These are phyloP conservation scores for Apamea anceps DNA, from an alignment of 2,888 invertebrate genomes.

Conservation along the genomic window DNA sequence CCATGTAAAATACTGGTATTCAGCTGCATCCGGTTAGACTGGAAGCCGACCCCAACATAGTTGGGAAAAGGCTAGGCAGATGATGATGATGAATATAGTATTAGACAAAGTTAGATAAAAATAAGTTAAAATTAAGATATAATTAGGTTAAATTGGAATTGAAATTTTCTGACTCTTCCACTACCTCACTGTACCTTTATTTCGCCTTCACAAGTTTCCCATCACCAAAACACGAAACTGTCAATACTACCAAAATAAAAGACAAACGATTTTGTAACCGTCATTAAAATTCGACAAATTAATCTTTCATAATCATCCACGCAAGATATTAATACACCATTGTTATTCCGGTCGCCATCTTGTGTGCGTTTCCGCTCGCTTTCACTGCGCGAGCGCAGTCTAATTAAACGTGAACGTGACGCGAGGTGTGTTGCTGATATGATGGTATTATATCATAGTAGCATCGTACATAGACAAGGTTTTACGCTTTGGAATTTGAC, in stretches of 20 bases:
- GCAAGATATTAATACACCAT: conserved; percentile 69
- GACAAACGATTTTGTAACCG: conserved; percentile 43
- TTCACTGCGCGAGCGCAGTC: conserved; percentile 77
- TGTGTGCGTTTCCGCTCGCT: conserved; percentile 77
- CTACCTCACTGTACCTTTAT: not conserved
- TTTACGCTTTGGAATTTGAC: conserved; percentile 42
- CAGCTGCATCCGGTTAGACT: too few species aligned
- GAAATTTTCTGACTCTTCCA: too few species aligned
- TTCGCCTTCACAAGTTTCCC: not conserved
- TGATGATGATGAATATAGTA: too few species aligned
- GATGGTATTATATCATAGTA: conserved; percentile 61
- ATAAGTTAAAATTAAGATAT: too few species aligned
- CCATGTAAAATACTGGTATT: too few species aligned
- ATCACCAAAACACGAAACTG: conserved; percentile 17
- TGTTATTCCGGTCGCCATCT: conserved; percentile 70
- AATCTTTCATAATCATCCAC: conserved; percentile 67
- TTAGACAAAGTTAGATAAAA: too few species aligned
- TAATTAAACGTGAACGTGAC: conserved; percentile 70
- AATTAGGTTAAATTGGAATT: too few species aligned
- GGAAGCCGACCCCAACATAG: too few species aligned
- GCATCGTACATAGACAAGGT: conserved; percentile 26
- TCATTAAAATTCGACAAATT: conserved; percentile 55
- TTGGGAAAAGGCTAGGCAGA: too few species aligned
- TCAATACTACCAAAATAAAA: conserved; percentile 32
- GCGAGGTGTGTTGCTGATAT: conserved; percentile 49